phyloP scores from a whole-genome alignment of 2,113 vertebrate genomes.

The Anthoscopus minutus region DNA sequence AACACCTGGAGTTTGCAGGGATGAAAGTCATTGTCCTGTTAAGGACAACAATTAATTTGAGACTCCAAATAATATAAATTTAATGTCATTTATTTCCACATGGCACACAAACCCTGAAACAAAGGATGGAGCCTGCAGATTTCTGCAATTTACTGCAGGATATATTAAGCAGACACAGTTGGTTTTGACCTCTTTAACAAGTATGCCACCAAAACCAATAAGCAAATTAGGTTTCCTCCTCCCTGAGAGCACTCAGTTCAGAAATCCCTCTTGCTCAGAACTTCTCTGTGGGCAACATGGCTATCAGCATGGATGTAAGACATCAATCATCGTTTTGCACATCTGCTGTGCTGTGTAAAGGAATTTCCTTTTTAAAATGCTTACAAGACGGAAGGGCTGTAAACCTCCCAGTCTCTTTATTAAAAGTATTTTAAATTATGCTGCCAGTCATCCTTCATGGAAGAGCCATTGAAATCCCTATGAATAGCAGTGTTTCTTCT shows the following conservation, averaged over 20 bases:
- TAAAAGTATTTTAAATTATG: neutral
- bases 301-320: neutral
- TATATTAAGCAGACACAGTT: neutral
- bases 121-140: neutral
- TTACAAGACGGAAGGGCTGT: neutral
- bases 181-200: neutral
- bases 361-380: neutral
- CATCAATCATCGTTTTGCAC: neutral
- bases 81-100: neutral
- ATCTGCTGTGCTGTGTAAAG: neutral
- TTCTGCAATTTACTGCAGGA: neutral
- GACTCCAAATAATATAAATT: neutral
- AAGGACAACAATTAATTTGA: neutral
- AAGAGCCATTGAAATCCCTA: neutral
- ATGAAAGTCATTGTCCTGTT: neutral
- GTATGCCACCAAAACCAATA: neutral
- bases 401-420: neutral
- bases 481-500: neutral
- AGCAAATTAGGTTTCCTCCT: neutral
- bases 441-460: neutral
- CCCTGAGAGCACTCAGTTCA: neutral
- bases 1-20: neutral
- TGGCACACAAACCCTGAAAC: neutral
- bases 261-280: neutral
- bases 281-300: neutral